Evolutionary conservation across 2,888 invertebrate genomes (phyloP), one percentile per base, ranked within the genome.

Genomic region (Tubulanus polymorphus): DNA sequence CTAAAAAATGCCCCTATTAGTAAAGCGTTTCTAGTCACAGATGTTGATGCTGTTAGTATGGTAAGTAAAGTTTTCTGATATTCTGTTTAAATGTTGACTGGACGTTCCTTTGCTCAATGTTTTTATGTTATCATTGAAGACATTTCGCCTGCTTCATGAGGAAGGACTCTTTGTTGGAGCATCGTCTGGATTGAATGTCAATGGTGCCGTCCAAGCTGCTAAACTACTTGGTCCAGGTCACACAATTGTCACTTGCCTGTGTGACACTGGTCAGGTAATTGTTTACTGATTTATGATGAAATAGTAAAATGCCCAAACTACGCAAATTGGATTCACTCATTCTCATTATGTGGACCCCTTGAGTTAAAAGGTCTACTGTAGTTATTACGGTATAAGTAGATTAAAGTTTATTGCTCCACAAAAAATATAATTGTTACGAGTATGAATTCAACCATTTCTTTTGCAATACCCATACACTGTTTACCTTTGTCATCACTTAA

Each of bases 121-220:
- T n/a, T n/a, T n/a, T n/a, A n/a, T n/a, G n/a, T n/a, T n/a, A n/a
- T n/a, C 35, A 32, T 60, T 61, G 26, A 60, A 74, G 71, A 75
- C 75, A 29, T 77, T 78, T 59, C 62, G 71, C 8, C 62, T 79
- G 15, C 61, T 79, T 8, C 70, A 73, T 53, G 77, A 79, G 58
- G 79, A 79, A 59, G 79, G 79, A 2, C 70, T 79, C 49, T 76
- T 76, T 62, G 77, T 79, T 35, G 79, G 79, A 2, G 78, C 78
- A 1, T 76, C 78, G 0, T 68, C 77, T 1, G 79, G 78, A 12
- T 61, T 79, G 26, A 79, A 79, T 63, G 75, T 79, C 2, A 68
- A 66, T 23, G 77, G 71, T 5, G 79, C 79, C 1, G 72, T 70
- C 32, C 66, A 75, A 53, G 69, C 74, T 1, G 78, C 78, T 20